Base-by-base conservation (phyloP, 2,113 vertebrate genomes). In the Dromiciops gliroides region DNA sequence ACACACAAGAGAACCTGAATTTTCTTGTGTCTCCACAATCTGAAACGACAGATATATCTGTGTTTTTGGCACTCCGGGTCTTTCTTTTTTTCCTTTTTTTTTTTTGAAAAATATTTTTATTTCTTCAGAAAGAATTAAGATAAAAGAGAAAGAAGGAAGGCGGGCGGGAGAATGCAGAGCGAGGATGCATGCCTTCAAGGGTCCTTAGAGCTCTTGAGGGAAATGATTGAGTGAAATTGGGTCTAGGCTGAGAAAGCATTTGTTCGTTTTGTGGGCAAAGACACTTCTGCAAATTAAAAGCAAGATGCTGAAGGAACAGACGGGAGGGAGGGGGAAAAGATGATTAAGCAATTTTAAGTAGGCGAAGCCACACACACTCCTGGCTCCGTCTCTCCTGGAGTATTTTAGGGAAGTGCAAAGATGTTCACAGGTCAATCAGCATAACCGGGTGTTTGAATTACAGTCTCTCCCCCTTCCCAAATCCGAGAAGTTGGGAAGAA, bases 221-320 rank as follows among this genome's bases (percentile, higher is more conserved):
- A 98, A 98, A 98, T 98, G 97, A 98, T 98, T 98, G 98, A 98
- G 97, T 95, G 97, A 98, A 98, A 98, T 98, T 98, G 98, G 98
- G 97, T 97, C 98, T 98, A 97, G 96, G 89, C 93, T 97, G 94
- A 94, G 97, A 97, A 96, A 97, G 96, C 97, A 75, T 97, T 94
- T 96, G 98, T 94, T 97, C 95, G 98, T 97, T 97, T 95, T 97
- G 96, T 97, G 90, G 97, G 96, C 98, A 98, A 98, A 98, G 93
- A 98, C 98, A 98, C 98, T 99, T 98, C 98, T 98, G 97, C 96
- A 98, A 97, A 98, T 96, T 97, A 98, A 98, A 99, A 97, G 96
- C 97, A 97, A 98, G 96, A 96, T 98, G 47, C 98, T 98, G 97
- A 98, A 98, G 97, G 98, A 97, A 98, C 97, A 97, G 96, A 95